phyloP scores from a whole-genome alignment of 2,797 vertebrate genomes.

The Enteromius afrohamiltoni region DNA sequence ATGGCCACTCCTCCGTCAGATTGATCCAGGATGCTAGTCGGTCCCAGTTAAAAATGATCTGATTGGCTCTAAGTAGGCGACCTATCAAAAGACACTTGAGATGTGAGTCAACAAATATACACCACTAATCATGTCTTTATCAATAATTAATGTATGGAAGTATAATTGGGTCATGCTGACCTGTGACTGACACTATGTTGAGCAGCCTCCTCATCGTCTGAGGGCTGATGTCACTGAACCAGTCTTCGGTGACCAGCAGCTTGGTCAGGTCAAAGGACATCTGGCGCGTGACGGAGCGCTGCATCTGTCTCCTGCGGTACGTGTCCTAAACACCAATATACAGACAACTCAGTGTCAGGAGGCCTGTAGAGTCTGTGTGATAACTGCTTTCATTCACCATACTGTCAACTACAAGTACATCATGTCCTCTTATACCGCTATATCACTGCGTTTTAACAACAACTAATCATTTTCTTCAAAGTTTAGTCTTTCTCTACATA shows the following conservation, averaged over 20 bases:
- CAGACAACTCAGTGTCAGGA: neutral
- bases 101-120: too few species aligned
- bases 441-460: neutral
- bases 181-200: slow-evolving; percentile 98
- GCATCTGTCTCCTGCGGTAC: slow-evolving; percentile 93
- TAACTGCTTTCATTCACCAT: neutral
- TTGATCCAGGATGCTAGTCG: slow-evolving; percentile 98
- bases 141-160: neutral
- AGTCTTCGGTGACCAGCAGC: slow-evolving; percentile 95
- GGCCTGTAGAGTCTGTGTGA: neutral
- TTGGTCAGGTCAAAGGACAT: slow-evolving; percentile 99
- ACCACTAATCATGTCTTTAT: neutral
- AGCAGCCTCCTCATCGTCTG: slow-evolving; percentile 97
- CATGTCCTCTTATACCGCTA: neutral
- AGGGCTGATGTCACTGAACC: slow-evolving; percentile 99
- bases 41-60: slow-evolving; percentile 97
- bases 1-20: slow-evolving; percentile 98
- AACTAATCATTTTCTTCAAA: neutral
- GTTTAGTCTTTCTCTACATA: neutral
- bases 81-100: slow-evolving; percentile 72
- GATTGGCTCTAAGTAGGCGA: slow-evolving; percentile 93
- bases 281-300: slow-evolving; percentile 92
- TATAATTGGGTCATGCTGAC: slow-evolving; percentile 66
- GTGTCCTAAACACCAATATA: slow-evolving; percentile 83
- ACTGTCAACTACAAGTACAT: neutral